Evolutionary conservation across 2,888 invertebrate species (phyloP).

Genomic region (Choreutis nemorana): DNA sequence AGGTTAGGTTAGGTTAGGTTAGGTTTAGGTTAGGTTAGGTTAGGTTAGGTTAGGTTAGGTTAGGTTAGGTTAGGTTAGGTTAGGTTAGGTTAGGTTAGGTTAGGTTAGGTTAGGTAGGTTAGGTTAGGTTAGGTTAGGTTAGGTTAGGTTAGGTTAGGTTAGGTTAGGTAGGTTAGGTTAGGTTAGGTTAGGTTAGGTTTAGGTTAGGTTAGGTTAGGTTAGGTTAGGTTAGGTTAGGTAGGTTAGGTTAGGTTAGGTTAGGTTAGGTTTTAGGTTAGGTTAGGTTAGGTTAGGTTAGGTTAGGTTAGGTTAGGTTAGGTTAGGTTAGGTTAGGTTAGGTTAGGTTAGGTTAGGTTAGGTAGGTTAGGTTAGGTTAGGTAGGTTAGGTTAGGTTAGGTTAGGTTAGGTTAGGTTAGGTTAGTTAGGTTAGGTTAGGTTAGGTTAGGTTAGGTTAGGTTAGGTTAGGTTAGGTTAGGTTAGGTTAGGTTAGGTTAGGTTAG

Average conservation of each 20-base stretch:
- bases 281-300: slow-evolving; percentile 4
- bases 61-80: slow-evolving; percentile 1
- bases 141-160: no score
- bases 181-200: background rate
- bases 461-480: slow-evolving; percentile 5
- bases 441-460: slow-evolving; percentile 2
- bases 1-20: no score
- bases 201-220: slow-evolving; percentile 2
- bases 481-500: slow-evolving; percentile 5
- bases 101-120: slow-evolving; percentile 2
- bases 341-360: slow-evolving; percentile 1
- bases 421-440: slow-evolving; percentile 1
- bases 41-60: slow-evolving; percentile 2
- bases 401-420: slow-evolving; percentile 2
- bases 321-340: no score
- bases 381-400: background rate
- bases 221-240: background rate
- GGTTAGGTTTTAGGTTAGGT: slow-evolving; percentile 2
- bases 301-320: slow-evolving; percentile 2
- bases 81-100: slow-evolving; percentile 2
- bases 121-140: slow-evolving; percentile 2
- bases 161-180: background rate
- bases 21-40: slow-evolving; percentile 1
- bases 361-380: background rate
- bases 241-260: slow-evolving; percentile 2